A percentile compares a stretch with the other conserved stretches of the same genome.
Evolutionary conservation across 2,888 invertebrate species (phyloP).

Genomic region (Eueremaeus valkanovi): DNA sequence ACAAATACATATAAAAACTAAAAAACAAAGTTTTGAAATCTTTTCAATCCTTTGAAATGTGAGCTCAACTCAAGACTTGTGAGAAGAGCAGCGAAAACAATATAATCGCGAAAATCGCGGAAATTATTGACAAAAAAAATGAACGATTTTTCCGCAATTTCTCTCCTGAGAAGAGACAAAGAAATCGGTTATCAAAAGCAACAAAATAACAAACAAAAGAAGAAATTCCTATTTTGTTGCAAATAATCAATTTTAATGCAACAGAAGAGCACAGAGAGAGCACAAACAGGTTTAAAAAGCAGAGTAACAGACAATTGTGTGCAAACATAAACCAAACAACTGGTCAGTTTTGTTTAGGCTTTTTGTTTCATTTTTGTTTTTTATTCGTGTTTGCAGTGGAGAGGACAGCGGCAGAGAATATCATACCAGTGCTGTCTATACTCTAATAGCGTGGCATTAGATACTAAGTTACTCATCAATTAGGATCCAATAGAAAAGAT

Average conservation of each 20-base stretch:
- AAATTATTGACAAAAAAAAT: not conserved
- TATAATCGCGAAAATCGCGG: not conserved
- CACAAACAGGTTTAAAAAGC: no score
- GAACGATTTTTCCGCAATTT: not conserved
- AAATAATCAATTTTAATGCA: not conserved
- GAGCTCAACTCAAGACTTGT: not conserved
- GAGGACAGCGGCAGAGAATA: no score
- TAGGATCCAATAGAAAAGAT: slow-evolving; percentile 29
- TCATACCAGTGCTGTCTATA: not conserved
- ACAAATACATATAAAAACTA: no score
- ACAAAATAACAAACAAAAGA: not conserved
- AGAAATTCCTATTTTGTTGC: not conserved
- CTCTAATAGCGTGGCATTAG: not conserved
- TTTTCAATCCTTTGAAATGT: not conserved
- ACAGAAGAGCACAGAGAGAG: not conserved
- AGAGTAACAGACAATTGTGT: not conserved
- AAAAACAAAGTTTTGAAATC: no score
- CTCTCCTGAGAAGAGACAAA: not conserved
- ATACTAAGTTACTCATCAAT: slow-evolving; percentile 23
- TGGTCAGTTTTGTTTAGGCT: not conserved
- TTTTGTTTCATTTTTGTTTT: no score
- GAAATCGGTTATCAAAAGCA: not conserved
- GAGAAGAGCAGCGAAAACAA: not conserved
- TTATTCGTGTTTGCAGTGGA: no score
- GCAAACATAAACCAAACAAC: not conserved